Evolutionary conservation across 2,797 vertebrate species (phyloP).

Genomic region (Gadopsis marmoratus): DNA sequence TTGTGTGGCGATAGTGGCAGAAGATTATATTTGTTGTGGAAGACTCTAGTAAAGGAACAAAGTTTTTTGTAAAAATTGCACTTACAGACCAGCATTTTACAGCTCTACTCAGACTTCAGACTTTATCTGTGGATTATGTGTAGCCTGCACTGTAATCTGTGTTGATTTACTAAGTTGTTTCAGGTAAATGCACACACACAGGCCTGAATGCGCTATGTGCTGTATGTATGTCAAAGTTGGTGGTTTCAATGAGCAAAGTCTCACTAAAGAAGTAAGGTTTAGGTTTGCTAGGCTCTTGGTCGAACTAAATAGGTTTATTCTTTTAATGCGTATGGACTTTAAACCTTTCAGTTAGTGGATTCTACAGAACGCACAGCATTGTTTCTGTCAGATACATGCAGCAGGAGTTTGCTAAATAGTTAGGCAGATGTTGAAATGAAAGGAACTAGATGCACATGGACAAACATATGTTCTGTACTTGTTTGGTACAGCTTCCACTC

Average conservation of each 20-base stretch:
- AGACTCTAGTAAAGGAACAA: neutral
- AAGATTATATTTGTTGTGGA: neutral
- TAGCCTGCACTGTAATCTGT: constrained; percentile 1
- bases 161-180: neutral
- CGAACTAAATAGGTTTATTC: constrained; percentile 59
- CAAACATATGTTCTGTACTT: neutral
- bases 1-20: constrained; percentile 13
- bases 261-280: constrained; percentile 6
- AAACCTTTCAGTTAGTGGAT: constrained; percentile 23
- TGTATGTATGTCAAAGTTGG: neutral
- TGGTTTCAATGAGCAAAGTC: constrained; percentile 22
- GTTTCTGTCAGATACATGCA: constrained; percentile 17
- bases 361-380: constrained; percentile 23
- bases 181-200: neutral
- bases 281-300: constrained; percentile 20
- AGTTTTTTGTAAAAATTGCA: neutral
- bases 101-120: constrained; percentile 20
- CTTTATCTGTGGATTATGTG: constrained; percentile 27
- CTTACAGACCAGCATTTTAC: neutral
- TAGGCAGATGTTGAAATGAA: constrained; percentile 19
- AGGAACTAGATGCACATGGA: constrained; percentile 2
- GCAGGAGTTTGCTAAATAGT: constrained; percentile 15
- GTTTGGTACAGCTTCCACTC: neutral
- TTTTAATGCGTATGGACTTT: constrained; percentile 64
- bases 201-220: neutral